phyloP scores from a whole-genome alignment of 2,888 invertebrate genomes.

The Mimas tiliae region DNA sequence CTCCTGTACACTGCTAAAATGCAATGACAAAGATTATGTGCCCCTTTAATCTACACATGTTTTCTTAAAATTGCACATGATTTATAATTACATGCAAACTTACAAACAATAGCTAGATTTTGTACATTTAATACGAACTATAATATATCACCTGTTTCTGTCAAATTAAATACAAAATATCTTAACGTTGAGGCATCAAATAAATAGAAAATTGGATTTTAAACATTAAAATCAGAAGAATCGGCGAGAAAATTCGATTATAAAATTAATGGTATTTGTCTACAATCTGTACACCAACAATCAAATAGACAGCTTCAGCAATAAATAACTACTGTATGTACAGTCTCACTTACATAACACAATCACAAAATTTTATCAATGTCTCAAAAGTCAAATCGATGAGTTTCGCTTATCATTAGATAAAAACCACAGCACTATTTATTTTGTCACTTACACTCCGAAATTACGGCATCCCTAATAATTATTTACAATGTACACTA shows the following conservation, averaged over 20 bases:
- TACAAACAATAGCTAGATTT: conserved; percentile 75
- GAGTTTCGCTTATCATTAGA: conserved; percentile 81
- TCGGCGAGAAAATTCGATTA: conserved; percentile 72
- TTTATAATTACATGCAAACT: conserved; percentile 76
- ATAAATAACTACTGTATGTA: conserved; percentile 82
- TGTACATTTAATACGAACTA: conserved; percentile 79
- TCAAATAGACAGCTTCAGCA: conserved; percentile 72
- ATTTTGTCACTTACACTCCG: conserved; percentile 79
- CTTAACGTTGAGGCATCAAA: conserved; percentile 62
- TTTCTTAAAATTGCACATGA: conserved; percentile 78
- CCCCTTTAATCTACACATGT: conserved; percentile 70
- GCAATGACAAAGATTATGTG: conserved; percentile 76
- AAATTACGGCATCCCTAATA: conserved; percentile 58
- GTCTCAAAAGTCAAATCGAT: conserved; percentile 53
- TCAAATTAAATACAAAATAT: conserved; percentile 63
- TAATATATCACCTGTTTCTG: conserved; percentile 72
- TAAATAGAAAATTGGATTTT: conserved; percentile 69
- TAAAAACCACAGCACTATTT: conserved; percentile 83
- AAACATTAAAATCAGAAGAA: conserved; percentile 58
- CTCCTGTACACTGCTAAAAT: conserved; percentile 78
- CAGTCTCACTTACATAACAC: conserved; percentile 76
- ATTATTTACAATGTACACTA: conserved; percentile 64
- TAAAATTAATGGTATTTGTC: conserved; percentile 72
- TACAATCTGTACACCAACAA: conserved; percentile 77
- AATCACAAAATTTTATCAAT: conserved; percentile 57